Conservation (phyloP, 2,888 invertebrate genomes). For the Sicus ferrugineus region DNA sequence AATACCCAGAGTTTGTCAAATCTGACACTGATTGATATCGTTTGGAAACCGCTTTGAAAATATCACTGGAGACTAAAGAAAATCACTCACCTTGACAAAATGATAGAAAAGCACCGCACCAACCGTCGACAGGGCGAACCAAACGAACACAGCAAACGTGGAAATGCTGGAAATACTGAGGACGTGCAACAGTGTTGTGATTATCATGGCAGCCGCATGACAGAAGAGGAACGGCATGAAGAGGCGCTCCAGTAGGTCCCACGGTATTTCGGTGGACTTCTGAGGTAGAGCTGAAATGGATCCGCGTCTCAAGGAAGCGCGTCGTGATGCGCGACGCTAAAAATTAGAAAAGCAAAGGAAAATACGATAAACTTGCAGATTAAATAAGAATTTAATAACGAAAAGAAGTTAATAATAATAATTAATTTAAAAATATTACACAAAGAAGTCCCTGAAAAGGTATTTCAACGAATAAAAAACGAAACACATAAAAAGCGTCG, state of each 20-base stretch:
- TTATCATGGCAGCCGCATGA: slow-evolving; percentile 79
- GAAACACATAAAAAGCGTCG: too few relatives aligned
- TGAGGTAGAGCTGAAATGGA: slow-evolving; percentile 68
- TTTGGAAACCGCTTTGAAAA: too few relatives aligned
- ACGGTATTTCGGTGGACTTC: slow-evolving; percentile 72
- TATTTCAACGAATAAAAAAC: not conserved
- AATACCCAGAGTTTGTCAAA: too few relatives aligned
- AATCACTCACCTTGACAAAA: slow-evolving; percentile 79
- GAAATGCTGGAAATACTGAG: slow-evolving; percentile 79
- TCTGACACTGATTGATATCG: too few relatives aligned
- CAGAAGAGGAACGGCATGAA: slow-evolving; percentile 81
- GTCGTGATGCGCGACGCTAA: slow-evolving; percentile 65
- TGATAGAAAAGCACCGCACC: slow-evolving; percentile 84
- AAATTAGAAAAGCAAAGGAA: slow-evolving; percentile 26
- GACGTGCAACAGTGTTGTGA: slow-evolving; percentile 76
- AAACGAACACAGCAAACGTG: slow-evolving; percentile 79
- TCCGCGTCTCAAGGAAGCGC: slow-evolving; percentile 70
- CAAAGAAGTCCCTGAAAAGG: not conserved
- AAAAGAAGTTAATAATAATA: not conserved
- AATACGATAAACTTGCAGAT: slow-evolving; percentile 11
- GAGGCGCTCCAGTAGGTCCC: slow-evolving; percentile 76
- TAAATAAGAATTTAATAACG: slow-evolving; percentile 8
- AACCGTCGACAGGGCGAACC: slow-evolving; percentile 77
- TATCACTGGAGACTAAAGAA: too few relatives aligned
- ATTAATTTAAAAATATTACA: not conserved